Conservation (phyloP, 2,113 vertebrate species). For the Triplophysa rosa region DNA sequence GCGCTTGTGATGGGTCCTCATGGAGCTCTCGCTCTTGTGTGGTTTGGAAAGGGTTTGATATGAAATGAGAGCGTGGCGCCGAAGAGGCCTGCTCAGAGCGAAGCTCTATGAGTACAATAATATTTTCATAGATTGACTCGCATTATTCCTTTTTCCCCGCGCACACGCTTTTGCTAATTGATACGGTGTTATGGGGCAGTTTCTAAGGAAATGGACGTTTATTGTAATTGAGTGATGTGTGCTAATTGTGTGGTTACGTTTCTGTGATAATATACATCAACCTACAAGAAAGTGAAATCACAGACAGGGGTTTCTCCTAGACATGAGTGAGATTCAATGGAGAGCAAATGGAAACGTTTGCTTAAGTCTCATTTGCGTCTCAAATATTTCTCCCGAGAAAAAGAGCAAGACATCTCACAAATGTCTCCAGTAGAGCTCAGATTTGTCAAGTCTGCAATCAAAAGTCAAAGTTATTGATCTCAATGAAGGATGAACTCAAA, state of each 20-base stretch:
- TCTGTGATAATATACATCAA: background rate
- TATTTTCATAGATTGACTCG: constrained; percentile 77
- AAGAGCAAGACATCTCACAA: too few species aligned
- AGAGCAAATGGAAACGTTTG: too few species aligned
- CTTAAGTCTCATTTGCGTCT: too few species aligned
- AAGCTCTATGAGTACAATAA: constrained; percentile 78
- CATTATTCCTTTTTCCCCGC: constrained; percentile 66
- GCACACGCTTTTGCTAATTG: constrained; percentile 56
- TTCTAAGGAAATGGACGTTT: constrained; percentile 55
- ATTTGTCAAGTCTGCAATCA: too few species aligned
- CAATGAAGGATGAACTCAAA: too few species aligned
- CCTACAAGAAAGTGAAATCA: too few species aligned
- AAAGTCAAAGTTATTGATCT: too few species aligned
- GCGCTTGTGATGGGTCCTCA: constrained; percentile 65
- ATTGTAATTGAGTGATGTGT: constrained; percentile 41
- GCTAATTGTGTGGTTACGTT: constrained; percentile 30
- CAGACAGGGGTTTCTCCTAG: too few species aligned
- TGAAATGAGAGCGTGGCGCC: constrained; percentile 75
- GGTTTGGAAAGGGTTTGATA: constrained; percentile 74
- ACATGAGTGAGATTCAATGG: too few species aligned
- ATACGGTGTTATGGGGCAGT: constrained; percentile 57
- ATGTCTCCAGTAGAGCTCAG: too few species aligned
- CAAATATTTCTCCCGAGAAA: too few species aligned
- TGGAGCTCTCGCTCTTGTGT: constrained; percentile 70
- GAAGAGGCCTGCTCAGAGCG: constrained; percentile 66